Evolutionary conservation across 2,113 vertebrate genomes (phyloP), one percentile per base, ranked within the genome.

Genomic region (Toxostoma redivivum): DNA sequence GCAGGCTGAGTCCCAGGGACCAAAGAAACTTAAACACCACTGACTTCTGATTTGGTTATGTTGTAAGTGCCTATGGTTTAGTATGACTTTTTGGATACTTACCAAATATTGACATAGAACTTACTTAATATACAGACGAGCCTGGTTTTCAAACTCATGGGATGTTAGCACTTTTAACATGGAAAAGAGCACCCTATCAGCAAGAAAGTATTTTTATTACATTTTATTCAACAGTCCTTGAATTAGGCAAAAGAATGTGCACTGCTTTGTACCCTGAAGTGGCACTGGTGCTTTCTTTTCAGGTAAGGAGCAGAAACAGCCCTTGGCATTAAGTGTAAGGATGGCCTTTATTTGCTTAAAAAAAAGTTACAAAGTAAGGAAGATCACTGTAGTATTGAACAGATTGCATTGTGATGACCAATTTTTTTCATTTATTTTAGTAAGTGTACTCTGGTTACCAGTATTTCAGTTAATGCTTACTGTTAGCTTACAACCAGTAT

Each of bases 291-390:
- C 15, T 50, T 82, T 53, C n/a, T 42, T 81, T 37, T 50, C 27
- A 30, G 8, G 10, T 33, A 61, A 69, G 66, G 57, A 79, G 53
- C 9, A 88, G 66, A 87, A 30, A 87, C 31, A 91, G 79, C 58
- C 73, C n/a, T 87, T 74, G 60, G 31, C 77, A 53, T 35, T 94
- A 94, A 92, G 86, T 91, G 65, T 95, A 97, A 97, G 60, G 91
- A 96, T 97, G 95, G 95, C 94, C 88, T 98, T 98, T 97, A 97
- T 97, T 96, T 92, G 61, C 70, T 95, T 95, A 7, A 22, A 93
- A 93, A 97, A 96, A 96, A 95, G 65, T 92, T 97, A 97, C 96
- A 97, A 97, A 97, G 74, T 37, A 84, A 90, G 96, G 94, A 86
- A 92, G 74, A 96, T 84, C 64, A 92, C 90, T 84, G 79, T 19